A percentile compares a stretch with the other conserved stretches of the same genome.
Conservation (phyloP, 2,888 invertebrate genomes). For the Pyrrhia umbra region DNA sequence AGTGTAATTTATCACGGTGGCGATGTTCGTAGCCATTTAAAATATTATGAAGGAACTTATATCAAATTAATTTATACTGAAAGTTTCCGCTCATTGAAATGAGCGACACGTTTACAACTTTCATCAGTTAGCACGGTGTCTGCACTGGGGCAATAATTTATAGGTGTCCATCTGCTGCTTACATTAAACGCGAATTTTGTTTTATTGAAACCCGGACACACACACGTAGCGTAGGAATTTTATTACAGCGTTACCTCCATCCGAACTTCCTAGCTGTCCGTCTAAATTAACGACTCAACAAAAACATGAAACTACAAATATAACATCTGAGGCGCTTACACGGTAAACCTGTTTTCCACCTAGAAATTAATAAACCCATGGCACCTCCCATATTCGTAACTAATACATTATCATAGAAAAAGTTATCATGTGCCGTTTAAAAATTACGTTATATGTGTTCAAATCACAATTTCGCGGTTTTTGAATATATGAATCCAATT, state of each 20-base stretch:
- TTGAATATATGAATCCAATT: constrained; percentile 23
- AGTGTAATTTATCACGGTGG: constrained; percentile 7
- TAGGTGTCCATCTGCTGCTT: constrained; percentile 77
- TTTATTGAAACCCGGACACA: constrained; percentile 71
- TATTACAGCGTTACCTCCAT: constrained; percentile 67
- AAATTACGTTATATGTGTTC: constrained; percentile 3
- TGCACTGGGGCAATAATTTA: constrained; percentile 73
- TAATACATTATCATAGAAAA: constrained; percentile 13
- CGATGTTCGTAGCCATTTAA: neutral
- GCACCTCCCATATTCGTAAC: constrained; percentile 12
- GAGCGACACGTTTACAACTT: constrained; percentile 69
- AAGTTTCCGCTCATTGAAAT: constrained; percentile 56
- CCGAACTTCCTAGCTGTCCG: constrained; percentile 63
- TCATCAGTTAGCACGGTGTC: constrained; percentile 64
- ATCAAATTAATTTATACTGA: constrained; percentile 22
- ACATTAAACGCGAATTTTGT: constrained; percentile 73
- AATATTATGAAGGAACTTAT: constrained; percentile 8
- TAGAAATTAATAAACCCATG: constrained; percentile 26
- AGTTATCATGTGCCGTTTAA: neutral
- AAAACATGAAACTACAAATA: constrained; percentile 47
- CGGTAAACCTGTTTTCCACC: constrained; percentile 27
- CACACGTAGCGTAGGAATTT: constrained; percentile 71
- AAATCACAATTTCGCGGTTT: constrained; percentile 45
- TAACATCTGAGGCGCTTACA: constrained; percentile 21
- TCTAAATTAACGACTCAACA: constrained; percentile 62